Evolutionary conservation across 2,888 invertebrate genomes (phyloP).

Genomic region (Sinelater perroti): DNA sequence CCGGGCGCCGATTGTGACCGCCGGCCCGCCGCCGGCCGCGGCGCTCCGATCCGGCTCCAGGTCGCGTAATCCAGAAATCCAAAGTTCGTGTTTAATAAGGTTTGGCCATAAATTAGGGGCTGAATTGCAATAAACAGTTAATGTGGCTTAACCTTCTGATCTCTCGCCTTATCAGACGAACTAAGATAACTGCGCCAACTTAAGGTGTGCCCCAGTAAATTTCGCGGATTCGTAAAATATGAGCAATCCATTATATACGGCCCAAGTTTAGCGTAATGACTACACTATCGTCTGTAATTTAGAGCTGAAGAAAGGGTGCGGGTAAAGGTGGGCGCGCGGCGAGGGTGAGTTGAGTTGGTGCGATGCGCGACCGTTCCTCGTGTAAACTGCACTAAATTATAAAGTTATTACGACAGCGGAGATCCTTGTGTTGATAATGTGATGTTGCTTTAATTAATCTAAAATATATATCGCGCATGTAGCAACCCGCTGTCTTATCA

Average conservation of each 20-base stretch:
- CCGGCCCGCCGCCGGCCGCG: no score
- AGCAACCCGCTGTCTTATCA: constrained; percentile 46
- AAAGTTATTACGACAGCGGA: constrained; percentile 64
- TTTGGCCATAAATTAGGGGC: constrained; percentile 32
- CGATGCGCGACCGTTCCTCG: constrained; percentile 50
- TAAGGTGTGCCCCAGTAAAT: constrained; percentile 48
- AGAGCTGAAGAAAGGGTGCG: constrained; percentile 48
- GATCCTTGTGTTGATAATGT: constrained; percentile 63
- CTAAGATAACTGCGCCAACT: constrained; percentile 57
- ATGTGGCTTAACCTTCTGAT: constrained; percentile 62
- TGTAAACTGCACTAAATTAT: constrained; percentile 63
- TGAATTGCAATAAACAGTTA: constrained; percentile 57
- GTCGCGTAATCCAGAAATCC: constrained; percentile 18
- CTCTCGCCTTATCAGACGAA: constrained; percentile 56
- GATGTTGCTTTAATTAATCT: constrained; percentile 64
- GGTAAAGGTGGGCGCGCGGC: constrained; percentile 39
- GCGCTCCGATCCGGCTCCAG: no score
- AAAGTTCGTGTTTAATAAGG: constrained; percentile 30
- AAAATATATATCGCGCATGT: constrained; percentile 61
- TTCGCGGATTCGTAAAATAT: constrained; percentile 54
- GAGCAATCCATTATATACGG: constrained; percentile 58
- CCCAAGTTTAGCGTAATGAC: constrained; percentile 51
- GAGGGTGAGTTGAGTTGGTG: constrained; percentile 45
- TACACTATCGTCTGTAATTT: constrained; percentile 56
- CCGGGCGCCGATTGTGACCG: no score